These are phyloP conservation scores for Apocheima hispidaria DNA, from an alignment of 2,888 invertebrate species.

Conservation along the genomic window DNA sequence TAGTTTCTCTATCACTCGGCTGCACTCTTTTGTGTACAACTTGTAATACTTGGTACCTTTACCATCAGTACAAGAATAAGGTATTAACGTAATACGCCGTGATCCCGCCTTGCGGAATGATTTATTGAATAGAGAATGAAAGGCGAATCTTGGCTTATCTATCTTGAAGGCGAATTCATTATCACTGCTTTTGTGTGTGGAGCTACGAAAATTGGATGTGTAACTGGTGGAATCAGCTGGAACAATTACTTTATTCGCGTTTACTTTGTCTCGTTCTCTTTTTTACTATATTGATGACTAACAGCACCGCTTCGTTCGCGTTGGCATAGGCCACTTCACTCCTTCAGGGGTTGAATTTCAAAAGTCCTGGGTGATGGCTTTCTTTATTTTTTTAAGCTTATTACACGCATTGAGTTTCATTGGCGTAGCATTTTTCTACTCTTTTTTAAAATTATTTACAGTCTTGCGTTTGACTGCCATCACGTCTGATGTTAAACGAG, in stretches of 20 bases:
- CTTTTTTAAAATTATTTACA: neutral
- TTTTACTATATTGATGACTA: too few species aligned
- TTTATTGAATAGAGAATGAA: slow-evolving; percentile 42
- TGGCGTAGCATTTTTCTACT: too few species aligned
- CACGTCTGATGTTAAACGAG: too few species aligned
- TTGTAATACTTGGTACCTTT: neutral
- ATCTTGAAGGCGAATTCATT: slow-evolving; percentile 37
- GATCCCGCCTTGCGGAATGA: slow-evolving; percentile 23
- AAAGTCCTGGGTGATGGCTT: too few species aligned
- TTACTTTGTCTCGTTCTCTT: too few species aligned
- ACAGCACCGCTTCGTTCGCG: too few species aligned
- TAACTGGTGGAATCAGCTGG: slow-evolving; percentile 2
- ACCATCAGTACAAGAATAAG: slow-evolving; percentile 6
- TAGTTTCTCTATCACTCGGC: too few species aligned
- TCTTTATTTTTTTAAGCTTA: too few species aligned
- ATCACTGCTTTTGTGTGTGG: slow-evolving; percentile 19
- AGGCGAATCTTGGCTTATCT: slow-evolving; percentile 37
- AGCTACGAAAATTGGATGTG: slow-evolving; percentile 18
- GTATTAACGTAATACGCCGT: neutral
- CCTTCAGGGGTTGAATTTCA: too few species aligned
- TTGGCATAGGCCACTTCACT: too few species aligned
- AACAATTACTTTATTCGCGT: neutral
- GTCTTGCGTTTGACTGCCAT: neutral
- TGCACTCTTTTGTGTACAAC: too few species aligned
- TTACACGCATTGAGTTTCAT: too few species aligned